Percentiles rank a stretch among this genome's conserved stretches.
Conservation (phyloP, 2,113 vertebrate genomes). For the Eurystomus gularis region DNA sequence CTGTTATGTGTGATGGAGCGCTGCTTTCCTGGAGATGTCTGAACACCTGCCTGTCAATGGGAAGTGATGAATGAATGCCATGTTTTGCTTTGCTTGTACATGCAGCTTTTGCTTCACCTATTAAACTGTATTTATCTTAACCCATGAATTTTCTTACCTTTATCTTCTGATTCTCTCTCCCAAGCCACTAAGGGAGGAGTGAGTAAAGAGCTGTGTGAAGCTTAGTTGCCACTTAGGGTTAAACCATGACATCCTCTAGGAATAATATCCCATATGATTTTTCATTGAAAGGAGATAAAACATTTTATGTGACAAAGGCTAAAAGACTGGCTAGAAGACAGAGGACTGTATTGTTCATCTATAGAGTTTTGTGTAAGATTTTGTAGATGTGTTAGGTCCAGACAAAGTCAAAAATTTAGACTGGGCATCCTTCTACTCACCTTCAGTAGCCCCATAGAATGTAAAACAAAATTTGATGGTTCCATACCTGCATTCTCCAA, state of each 20-base stretch:
- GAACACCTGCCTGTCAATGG: background rate
- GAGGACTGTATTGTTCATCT: background rate
- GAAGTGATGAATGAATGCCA: background rate
- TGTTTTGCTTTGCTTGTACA: background rate
- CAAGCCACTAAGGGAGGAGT: background rate
- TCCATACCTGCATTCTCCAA: background rate
- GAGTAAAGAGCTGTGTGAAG: background rate
- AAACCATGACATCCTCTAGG: background rate
- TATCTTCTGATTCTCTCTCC: background rate
- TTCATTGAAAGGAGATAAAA: background rate
- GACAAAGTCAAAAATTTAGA: background rate
- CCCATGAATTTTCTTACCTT: background rate
- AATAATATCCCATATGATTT: background rate
- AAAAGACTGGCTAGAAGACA: background rate
- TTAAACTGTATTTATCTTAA: background rate
- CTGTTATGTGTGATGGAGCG: background rate
- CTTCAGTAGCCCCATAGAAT: background rate
- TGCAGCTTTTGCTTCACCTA: background rate
- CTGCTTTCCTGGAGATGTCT: background rate
- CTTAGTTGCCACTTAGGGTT: background rate
- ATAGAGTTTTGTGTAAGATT: background rate
- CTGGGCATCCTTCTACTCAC: background rate
- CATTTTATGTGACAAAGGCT: background rate
- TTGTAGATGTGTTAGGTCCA: background rate
- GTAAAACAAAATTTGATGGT: background rate